A percentile compares a stretch with the other conserved stretches of the same genome.
These are phyloP conservation scores for Sphaerophoria taeniata DNA, from an alignment of 2,888 invertebrate genomes.

Conservation along the genomic window DNA sequence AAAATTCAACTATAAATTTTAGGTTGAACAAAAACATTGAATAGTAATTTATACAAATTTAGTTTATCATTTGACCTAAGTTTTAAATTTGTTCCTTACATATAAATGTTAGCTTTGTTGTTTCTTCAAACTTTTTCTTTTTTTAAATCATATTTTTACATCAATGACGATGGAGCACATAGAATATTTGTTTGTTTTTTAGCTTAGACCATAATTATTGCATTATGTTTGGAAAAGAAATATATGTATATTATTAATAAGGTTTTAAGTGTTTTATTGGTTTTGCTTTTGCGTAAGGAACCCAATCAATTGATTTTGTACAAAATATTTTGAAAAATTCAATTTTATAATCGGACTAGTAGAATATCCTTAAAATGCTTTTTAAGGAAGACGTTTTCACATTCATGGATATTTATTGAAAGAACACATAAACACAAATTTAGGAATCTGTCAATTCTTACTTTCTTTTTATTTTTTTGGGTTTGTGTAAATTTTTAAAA, in stretches of 20 bases:
- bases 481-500: neutral
- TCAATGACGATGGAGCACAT: conserved; percentile 74
- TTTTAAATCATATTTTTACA: conserved; percentile 66
- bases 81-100: conserved; percentile 10
- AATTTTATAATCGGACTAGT: conserved; percentile 25
- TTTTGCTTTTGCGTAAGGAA: conserved; percentile 50
- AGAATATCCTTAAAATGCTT: conserved; percentile 57
- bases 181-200: conserved; percentile 55
- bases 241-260: conserved; percentile 18
- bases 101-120: conserved; percentile 43
- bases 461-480: conserved; percentile 2
- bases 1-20: conserved; percentile 34
- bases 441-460: conserved; percentile 42
- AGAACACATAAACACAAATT: conserved; percentile 16
- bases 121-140: conserved; percentile 32
- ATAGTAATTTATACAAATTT: conserved; percentile 13
- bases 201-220: conserved; percentile 63
- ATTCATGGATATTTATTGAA: conserved; percentile 27
- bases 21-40: conserved; percentile 28
- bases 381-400: conserved; percentile 66
- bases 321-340: conserved; percentile 27
- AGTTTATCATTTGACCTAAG: conserved; percentile 12
- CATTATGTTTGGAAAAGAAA: conserved; percentile 31
- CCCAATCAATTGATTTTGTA: conserved; percentile 35
- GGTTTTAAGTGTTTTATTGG: conserved; percentile 4